These are phyloP conservation scores for Cirrhinus molitorella DNA, from an alignment of 2,797 vertebrate genomes.

Conservation along the genomic window DNA sequence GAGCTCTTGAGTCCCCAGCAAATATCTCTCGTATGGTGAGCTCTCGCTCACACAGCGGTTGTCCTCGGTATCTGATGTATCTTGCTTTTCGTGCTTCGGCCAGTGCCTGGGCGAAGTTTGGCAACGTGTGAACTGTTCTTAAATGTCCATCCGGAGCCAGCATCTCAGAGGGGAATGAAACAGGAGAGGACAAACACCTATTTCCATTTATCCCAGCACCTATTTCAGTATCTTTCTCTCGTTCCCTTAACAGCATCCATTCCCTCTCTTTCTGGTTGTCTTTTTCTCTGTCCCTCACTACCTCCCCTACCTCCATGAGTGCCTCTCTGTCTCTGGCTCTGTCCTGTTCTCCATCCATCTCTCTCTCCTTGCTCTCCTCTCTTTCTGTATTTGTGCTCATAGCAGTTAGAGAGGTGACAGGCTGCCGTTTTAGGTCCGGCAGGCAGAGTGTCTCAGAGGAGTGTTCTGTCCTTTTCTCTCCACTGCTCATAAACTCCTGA, in stretches of 20 bases:
- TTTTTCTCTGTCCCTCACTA: slow-evolving; percentile 13
- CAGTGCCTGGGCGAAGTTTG: slow-evolving; percentile 70
- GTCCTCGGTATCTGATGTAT: slow-evolving; percentile 74
- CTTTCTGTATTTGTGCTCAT: slow-evolving; percentile 19
- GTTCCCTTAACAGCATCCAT: not conserved
- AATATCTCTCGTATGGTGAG: slow-evolving; percentile 68
- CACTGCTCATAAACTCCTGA: slow-evolving; percentile 68
- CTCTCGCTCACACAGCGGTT: slow-evolving; percentile 67
- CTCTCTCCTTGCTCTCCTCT: slow-evolving; percentile 43
- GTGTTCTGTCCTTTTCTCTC: slow-evolving; percentile 52
- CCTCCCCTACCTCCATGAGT: slow-evolving; percentile 21
- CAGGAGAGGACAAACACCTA: slow-evolving; percentile 1
- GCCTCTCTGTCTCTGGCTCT: slow-evolving; percentile 18
- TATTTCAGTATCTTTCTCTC: slow-evolving; percentile 24
- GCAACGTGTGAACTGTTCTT: slow-evolving; percentile 62
- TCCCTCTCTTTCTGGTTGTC: slow-evolving; percentile 32
- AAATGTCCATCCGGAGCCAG: slow-evolving; percentile 56
- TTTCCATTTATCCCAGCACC: slow-evolving; percentile 22
- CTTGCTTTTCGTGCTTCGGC: slow-evolving; percentile 72
- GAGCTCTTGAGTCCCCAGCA: slow-evolving; percentile 39
- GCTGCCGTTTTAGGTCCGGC: slow-evolving; percentile 63
- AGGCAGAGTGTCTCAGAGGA: slow-evolving; percentile 54
- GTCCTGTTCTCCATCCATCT: slow-evolving; percentile 43
- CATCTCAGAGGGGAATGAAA: slow-evolving; percentile 35
- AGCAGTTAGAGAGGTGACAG: slow-evolving; percentile 48